Evolutionary conservation across 2,797 vertebrate genomes (phyloP), one percentile per base, ranked within the genome.

Genomic region (Xiphophorus birchmanni): DNA sequence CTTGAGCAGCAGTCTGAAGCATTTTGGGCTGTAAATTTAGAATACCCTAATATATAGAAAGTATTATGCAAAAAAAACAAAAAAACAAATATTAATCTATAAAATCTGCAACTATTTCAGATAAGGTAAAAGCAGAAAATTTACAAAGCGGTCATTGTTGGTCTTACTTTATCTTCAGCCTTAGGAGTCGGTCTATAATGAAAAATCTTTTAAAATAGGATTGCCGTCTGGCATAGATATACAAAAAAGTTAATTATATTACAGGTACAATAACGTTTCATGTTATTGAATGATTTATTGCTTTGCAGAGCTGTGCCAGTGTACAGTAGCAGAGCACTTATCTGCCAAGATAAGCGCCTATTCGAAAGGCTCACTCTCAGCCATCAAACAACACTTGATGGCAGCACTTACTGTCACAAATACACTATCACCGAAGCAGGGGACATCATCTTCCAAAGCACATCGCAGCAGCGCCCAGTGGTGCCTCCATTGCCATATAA

Each of bases 381-480:
- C 73, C 74, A 44, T 90, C 65, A 81, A 76, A 78, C 78, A 75
- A 5, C 42, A 82, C 60, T 67, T 77, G 80, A 86, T 86, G 63
- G 74, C 65, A 71, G 77, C 77, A 47, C 88, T 85, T 58, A 79
- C 71, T 60, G 80, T 84, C 69, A 79, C 74, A 88, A 73, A 92
- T 89, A 86, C 71, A 88, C 78, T 75, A 79, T 86, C 73, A 87
- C 82, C 84, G 89, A 85, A 92, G 80, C 81, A 87, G 85, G 63
- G 76, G 85, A 79, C 79, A 71, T 82, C 35, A 77, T 80, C 88
- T 77, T 88, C 85, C 82, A 80, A 80, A 89, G 73, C 85, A 37
- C 77, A 82, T 82, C 78, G 6, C 82, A 50, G 79, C 72, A 79
- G 84, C 86, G 79, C 90, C 82, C 81, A 13, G 48, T 69, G 86